Percentiles rank a stretch among this genome's conserved stretches.
Conservation (phyloP, 1,140 invertebrate species). For the Elysia chlorotica region DNA sequence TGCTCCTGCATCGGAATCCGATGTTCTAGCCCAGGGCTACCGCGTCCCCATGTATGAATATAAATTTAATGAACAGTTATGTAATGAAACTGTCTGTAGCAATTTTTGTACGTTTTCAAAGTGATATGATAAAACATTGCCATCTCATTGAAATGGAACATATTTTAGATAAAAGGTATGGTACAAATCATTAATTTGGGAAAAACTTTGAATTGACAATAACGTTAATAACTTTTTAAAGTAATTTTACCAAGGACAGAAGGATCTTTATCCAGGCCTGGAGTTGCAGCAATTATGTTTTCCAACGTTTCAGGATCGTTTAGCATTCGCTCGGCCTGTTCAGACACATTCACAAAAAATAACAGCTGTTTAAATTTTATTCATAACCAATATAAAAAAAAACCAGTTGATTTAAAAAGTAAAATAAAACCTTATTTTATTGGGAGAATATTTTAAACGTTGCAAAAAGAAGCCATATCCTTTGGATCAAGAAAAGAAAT, state of each 20-base stretch:
- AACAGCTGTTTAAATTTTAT: neutral
- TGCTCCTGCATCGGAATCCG: no score
- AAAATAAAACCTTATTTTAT: neutral
- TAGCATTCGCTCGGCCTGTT: constrained; percentile 17
- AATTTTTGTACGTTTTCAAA: no score
- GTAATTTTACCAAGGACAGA: constrained; percentile 13
- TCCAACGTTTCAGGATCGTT: constrained; percentile 11
- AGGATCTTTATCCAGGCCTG: constrained; percentile 19
- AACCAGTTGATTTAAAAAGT: neutral
- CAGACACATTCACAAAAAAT: neutral
- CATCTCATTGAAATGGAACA: no score
- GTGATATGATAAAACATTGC: no score
- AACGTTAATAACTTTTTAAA: no score
- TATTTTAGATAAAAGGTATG: no score
- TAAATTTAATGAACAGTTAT: no score
- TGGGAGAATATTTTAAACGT: neutral
- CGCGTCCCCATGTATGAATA: no score
- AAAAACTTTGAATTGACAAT: no score
- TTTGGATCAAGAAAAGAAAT: neutral
- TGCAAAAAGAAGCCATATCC: neutral
- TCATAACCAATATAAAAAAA: neutral
- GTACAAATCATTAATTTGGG: no score
- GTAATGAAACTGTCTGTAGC: no score
- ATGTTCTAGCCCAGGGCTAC: no score
- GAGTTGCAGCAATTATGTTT: constrained; percentile 21